Percentiles rank a stretch among this genome's conserved stretches.
These are phyloP conservation scores for Sinelater perroti DNA, from an alignment of 2,888 invertebrate species.

Conservation along the genomic window DNA sequence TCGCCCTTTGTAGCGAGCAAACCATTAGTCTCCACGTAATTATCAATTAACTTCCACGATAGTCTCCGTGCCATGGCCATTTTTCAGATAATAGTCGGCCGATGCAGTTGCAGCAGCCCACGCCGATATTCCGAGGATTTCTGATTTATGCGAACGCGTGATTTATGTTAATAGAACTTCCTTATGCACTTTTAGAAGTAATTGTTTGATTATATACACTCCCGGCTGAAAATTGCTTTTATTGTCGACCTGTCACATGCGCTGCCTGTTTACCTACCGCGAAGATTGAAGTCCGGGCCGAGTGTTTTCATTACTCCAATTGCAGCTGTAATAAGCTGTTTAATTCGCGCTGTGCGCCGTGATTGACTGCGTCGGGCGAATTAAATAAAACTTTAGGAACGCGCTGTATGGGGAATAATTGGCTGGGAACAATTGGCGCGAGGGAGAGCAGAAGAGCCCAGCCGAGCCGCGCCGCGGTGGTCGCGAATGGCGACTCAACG, in stretches of 20 bases:
- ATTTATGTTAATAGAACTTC: conserved; percentile 30
- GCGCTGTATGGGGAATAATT: conserved; percentile 15
- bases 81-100: too few relatives aligned
- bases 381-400: conserved; percentile 7
- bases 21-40: too few relatives aligned
- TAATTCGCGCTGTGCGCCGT: conserved; percentile 18
- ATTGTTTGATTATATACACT: conserved; percentile 28
- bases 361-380: conserved; percentile 4
- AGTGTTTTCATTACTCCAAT: conserved; percentile 28
- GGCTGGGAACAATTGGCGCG: too few relatives aligned
- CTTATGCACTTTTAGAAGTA: conserved; percentile 26
- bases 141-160: conserved; percentile 25
- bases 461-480: too few relatives aligned
- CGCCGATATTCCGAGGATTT: conserved; percentile 13
- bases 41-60: too few relatives aligned
- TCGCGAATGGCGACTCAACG: too few relatives aligned
- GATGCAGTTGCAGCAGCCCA: neutral
- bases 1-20: too few relatives aligned
- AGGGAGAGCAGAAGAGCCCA: too few relatives aligned
- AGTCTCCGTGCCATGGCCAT: too few relatives aligned
- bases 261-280: conserved; percentile 24
- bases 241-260: conserved; percentile 26
- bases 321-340: conserved; percentile 19
- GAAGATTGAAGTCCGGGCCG: conserved; percentile 13
- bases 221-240: conserved; percentile 28